Evolutionary conservation across 2,888 invertebrate genomes (phyloP), one percentile per base, ranked within the genome.

Genomic region (Tinea trinotella): DNA sequence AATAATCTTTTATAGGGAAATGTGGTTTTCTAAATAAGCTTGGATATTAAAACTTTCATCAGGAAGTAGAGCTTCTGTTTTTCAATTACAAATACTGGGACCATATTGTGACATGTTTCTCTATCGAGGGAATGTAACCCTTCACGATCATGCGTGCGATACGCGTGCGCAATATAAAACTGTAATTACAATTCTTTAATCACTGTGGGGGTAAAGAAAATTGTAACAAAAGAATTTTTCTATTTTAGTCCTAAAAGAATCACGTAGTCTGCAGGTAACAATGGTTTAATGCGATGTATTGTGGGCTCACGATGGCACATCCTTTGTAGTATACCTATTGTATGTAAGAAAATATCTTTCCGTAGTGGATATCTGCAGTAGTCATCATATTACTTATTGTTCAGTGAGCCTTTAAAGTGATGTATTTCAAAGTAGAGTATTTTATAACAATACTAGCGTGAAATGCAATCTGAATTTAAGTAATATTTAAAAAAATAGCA

Each of bases 161-260:
- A 30, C 30, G 30, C 30, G 7, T 30, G 30, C 30, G 30, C 30
- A 7, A 10, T 30, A 2, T 30, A 30, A 30, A 30, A 30, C 7
- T n/a, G n/a, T n/a, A n/a, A 7, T 7, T n/a, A 30, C 30, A 30
- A 30, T 30, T 30, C 1, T 30, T 7, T 7, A 2, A 30, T 30
- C n/a, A 7, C n/a, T 30, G n/a, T n/a, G n/a, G n/a, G 2, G 7
- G 30, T 30, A 30, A 30, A 7, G 7, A 30, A 30, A 30, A 30
- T 13, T 40, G 13, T 15, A 13, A 40, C 7, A 40, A 40, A 40
- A 40, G 2, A 7, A 13, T 40, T 15, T 30, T 40, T 40, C 13
- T 40, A n/a, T 13, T 40, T 40, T 40, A 40, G 40, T 40, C 2
- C n/a, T 40, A 40, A 13, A 40, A 40, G 15, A 40, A 13, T 40